Base-by-base conservation (phyloP, 2,113 vertebrate species). In the Todiramphus chloris region DNA sequence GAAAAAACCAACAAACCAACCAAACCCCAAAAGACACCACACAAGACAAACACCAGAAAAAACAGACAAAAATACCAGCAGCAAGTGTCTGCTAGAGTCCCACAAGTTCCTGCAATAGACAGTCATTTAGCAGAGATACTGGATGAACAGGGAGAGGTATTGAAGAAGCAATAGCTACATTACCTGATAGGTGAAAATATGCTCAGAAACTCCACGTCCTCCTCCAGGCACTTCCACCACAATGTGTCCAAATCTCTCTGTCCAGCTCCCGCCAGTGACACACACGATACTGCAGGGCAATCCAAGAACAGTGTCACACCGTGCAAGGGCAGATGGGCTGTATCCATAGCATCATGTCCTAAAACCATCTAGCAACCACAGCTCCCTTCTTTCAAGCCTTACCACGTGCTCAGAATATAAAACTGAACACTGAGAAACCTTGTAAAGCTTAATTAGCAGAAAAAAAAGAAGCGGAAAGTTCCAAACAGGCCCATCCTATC, bases 171-270 rank as follows among this genome's bases (percentile, higher is more conserved):
- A 37, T 1, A 63, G 28, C 35, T 70, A 55, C 3, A 0, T 93
- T 97, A 99, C 99, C 99, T 99, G 99, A 93, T 99, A 99, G 90
- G 98, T 98, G 97, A 99, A 99, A 44, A 85, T 76, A 48, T 98
- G 98, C n/a, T 73, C 98, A 48, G 99, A 99, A 87, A 97, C 48
- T 17, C 99, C 98, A 6, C 95, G 97, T 75, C 98, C 98, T 97
- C 99, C 98, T 91, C 98, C 98, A 8, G 96, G 98, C 35, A 99
- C 99, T 89, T 98, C 97, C 83, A 99, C 99, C 4, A 97, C 98
- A 11, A 99, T 95, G 1, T 98, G 94, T 9, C 98, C 99, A 10
- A 85, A 73, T 91, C 96, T 98, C 97, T 99, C 98, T 14, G 97
- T 97, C 41, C 96, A 59, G n/a, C 99, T 99, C 72, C 97, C 95